Conservation (phyloP, 92 coral and sea anemone genomes). For the Blastomussa wellsi region DNA sequence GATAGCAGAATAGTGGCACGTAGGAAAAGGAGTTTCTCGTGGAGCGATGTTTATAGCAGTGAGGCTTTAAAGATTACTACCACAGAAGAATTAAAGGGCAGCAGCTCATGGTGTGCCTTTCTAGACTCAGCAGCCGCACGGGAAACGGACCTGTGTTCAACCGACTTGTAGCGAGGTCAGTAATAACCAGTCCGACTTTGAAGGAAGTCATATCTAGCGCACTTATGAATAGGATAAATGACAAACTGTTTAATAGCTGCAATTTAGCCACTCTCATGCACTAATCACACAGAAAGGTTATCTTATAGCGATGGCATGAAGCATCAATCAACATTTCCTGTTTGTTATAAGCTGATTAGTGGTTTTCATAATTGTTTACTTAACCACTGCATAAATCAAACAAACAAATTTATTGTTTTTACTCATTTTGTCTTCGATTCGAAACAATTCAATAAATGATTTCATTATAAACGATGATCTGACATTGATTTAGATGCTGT, state of each 20-base stretch:
- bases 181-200: background rate
- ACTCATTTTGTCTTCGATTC: background rate
- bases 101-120: conserved; percentile 31
- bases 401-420: background rate
- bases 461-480: background rate
- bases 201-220: background rate
- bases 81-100: conserved; percentile 11
- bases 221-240: background rate
- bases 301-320: background rate
- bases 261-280: background rate
- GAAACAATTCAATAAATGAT: background rate
- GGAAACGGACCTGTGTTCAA: conserved; percentile 44
- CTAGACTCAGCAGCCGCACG: conserved; percentile 19
- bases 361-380: conserved; percentile 4
- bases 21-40: conserved; percentile 36
- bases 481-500: background rate
- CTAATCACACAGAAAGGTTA: conserved; percentile 6
- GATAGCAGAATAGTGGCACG: background rate
- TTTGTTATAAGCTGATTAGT: conserved; percentile 6
- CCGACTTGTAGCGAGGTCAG: conserved; percentile 35
- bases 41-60: conserved; percentile 21
- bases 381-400: background rate
- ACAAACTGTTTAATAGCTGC: conserved; percentile 1
- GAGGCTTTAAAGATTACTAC: conserved; percentile 6
- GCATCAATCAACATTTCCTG: conserved; percentile 1